Conservation (phyloP, 2,113 vertebrate species). For the Calidris pugnax region DNA sequence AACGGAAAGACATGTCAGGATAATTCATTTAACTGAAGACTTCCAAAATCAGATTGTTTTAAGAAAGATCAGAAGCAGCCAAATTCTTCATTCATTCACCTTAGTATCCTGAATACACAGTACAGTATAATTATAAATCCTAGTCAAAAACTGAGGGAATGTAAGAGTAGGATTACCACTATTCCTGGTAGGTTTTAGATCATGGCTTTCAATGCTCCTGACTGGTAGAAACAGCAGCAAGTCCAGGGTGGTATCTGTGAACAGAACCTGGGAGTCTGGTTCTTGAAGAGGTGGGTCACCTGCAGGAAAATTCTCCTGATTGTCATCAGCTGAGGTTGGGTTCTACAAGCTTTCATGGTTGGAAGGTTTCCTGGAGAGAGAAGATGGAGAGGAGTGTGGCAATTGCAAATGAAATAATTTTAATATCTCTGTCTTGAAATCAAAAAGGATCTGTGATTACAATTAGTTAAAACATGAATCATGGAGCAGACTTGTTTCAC, state of each 20-base stretch:
- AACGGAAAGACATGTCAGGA: neutral
- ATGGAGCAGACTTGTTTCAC: neutral
- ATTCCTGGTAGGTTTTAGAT: fast-evolving
- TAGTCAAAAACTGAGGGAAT: neutral
- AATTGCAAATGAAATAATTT: neutral
- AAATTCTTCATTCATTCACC: neutral
- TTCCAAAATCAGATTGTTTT: neutral
- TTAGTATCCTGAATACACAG: neutral
- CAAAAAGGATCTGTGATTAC: neutral
- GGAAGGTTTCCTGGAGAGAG: neutral
- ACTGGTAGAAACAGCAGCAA: neutral
- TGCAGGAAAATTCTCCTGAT: neutral
- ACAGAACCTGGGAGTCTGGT: neutral
- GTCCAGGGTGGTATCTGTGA: neutral
- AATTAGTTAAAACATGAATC: neutral
- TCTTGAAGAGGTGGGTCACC: neutral
- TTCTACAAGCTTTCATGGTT: neutral
- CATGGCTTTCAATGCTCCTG: neutral
- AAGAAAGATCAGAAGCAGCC: neutral
- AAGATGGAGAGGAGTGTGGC: neutral
- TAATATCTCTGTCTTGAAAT: neutral
- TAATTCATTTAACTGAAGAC: neutral
- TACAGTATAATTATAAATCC: neutral
- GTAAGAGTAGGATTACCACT: neutral
- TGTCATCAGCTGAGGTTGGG: neutral